Evolutionary conservation across 2,797 vertebrate species (phyloP).

Genomic region (Cossypha heuglini): DNA sequence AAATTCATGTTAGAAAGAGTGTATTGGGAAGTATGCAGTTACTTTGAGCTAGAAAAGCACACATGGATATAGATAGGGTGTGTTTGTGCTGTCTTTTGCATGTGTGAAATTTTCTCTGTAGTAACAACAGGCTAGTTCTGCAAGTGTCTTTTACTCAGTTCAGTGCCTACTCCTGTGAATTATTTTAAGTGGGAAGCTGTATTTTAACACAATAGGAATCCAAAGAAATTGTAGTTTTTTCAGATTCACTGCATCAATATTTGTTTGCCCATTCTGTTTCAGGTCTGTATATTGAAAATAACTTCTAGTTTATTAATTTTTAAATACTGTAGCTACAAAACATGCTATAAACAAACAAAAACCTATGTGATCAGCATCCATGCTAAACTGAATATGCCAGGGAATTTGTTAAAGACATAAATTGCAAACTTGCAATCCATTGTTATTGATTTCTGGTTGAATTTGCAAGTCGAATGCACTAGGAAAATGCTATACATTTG

Average conservation of each 20-base stretch:
- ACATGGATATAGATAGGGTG: not conserved
- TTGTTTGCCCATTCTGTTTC: constrained; percentile 10
- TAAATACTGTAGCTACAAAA: constrained; percentile 14
- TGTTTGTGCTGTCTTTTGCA: not conserved
- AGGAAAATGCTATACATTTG: constrained; percentile 49
- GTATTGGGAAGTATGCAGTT: not conserved
- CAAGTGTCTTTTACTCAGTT: not conserved
- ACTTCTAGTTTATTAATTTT: constrained; percentile 36
- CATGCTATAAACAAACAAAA: constrained; percentile 19
- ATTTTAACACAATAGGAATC: not conserved
- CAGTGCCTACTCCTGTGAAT: not conserved
- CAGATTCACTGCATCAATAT: not conserved
- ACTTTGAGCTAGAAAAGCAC: not conserved
- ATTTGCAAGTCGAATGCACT: constrained; percentile 66
- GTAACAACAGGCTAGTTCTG: not conserved
- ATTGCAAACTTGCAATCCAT: constrained; percentile 61
- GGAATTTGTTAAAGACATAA: constrained; percentile 33
- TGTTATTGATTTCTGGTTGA: constrained; percentile 65
- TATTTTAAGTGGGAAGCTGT: not conserved
- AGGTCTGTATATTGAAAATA: constrained; percentile 17
- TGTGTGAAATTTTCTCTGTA: not conserved
- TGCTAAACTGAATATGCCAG: constrained; percentile 45
- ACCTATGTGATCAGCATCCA: constrained; percentile 36
- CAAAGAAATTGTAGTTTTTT: not conserved
- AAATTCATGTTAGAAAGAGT: not conserved